Base-by-base conservation (phyloP, 2,113 vertebrate species). In the human region DNA sequence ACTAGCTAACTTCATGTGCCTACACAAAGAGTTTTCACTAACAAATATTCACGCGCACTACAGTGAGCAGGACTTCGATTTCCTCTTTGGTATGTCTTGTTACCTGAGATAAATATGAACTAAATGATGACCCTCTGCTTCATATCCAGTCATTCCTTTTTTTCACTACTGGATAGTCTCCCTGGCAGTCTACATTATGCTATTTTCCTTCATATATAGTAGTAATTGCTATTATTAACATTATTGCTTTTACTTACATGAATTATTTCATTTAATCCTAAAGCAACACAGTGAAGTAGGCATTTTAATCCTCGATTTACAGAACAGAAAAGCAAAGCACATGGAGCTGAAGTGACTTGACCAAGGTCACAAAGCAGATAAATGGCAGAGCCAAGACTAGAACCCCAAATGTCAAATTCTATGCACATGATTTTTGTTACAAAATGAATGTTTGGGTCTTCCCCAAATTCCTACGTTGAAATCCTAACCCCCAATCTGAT, bases 231-330 rank as follows among this genome's bases (percentile, higher is more conserved):
- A 72, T 22, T 90, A 45, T 57, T 68, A 89, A 87, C 13, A 70
- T 57, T n/a, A 76, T 17, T 61, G 73, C 6, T 94, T 95, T 92
- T 72, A 78, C 43, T 92, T 52, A 40, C 48, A 38, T 57, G 81
- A 93, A 80, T 70, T 97, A 90, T 48, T 80, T 96, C 92, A 93
- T 17, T 78, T 84, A 92, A 92, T 72, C 68, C 80, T 66, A 76
- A 96, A 94, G 86, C 5, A 90, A 57, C 27, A 13, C 50, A 57
- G 45, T 25, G 30, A 78, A 64, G 55, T 25, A 79, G 82, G 38
- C 38, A 72, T 82, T 45, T 90, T 91, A 93, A 61, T 38, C 4
- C 32, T 17, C n/a, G 40, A n/a, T 93, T 92, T 79, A 88, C 38
- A 86, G 30, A 96, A 90, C 9, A 55, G 57, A 78, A 94, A 93